Percentiles rank a stretch among this genome's conserved stretches.
phyloP scores from a whole-genome alignment of 2,888 invertebrate species.

The Parthenolecanium corni region DNA sequence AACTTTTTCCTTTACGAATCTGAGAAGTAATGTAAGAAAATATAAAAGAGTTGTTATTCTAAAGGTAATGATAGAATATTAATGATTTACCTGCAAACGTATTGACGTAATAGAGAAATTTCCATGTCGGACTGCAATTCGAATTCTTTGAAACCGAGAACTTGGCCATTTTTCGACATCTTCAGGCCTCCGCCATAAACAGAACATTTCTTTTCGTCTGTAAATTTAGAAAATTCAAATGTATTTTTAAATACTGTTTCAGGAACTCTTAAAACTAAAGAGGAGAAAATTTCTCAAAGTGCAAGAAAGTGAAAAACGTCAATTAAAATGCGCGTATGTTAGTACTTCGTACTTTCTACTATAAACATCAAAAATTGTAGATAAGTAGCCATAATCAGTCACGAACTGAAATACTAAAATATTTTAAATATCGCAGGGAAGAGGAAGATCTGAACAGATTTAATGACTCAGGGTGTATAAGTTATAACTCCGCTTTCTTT shows the following conservation, averaged over 20 bases:
- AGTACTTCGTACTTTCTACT: no score
- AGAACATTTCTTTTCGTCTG: conserved; percentile 20
- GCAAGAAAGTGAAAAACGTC: no score
- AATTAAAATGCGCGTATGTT: no score
- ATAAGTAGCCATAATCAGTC: no score
- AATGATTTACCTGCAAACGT: conserved; percentile 40
- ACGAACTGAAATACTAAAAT: no score
- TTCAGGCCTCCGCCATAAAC: conserved; percentile 20
- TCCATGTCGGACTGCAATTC: conserved; percentile 46
- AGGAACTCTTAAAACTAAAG: no score
- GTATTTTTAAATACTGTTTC: no score
- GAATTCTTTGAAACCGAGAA: background rate
- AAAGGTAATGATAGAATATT: background rate
- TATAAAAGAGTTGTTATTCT: background rate
- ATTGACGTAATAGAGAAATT: conserved; percentile 46
- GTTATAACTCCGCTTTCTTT: no score
- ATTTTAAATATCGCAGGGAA: no score
- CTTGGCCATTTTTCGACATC: conserved; percentile 15
- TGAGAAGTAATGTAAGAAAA: background rate
- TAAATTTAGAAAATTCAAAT: background rate
- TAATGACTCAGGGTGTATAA: no score
- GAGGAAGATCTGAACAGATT: no score
- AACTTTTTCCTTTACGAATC: conserved; percentile 34
- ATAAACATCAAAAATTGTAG: no score
- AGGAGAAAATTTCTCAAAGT: background rate